Conservation (phyloP, 2,113 vertebrate species). For the Prinia subflava region DNA sequence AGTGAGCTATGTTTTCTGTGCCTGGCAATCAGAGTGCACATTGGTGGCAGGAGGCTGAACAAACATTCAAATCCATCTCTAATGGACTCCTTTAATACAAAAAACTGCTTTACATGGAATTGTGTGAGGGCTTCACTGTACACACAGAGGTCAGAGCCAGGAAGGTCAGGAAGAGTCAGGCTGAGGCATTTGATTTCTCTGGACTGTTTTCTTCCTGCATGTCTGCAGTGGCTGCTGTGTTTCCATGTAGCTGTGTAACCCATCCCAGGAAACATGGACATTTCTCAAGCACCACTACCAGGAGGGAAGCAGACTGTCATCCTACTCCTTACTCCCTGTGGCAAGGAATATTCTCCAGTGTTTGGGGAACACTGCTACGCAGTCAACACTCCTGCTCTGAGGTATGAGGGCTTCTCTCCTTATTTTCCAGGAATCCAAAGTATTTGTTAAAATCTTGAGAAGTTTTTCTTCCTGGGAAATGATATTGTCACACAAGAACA, state of each 20-base stretch:
- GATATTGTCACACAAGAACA: background rate
- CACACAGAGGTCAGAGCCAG: background rate
- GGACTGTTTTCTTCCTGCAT: background rate
- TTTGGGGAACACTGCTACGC: background rate
- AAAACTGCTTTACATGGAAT: background rate
- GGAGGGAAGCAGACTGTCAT: background rate
- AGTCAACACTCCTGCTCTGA: background rate
- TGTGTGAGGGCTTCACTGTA: background rate
- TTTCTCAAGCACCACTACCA: background rate
- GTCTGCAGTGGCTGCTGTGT: background rate
- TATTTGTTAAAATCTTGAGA: background rate
- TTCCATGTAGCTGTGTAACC: background rate
- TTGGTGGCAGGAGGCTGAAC: background rate
- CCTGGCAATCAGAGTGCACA: background rate
- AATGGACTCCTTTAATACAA: background rate
- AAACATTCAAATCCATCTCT: background rate
- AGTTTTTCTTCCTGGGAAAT: background rate
- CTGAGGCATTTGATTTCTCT: background rate
- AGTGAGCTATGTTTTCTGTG: background rate
- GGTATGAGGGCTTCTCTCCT: background rate
- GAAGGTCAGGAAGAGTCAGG: background rate
- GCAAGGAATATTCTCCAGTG: background rate
- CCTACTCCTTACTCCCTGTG: accelerated
- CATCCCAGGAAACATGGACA: background rate
- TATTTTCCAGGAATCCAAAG: background rate